Evolutionary conservation across 1,140 invertebrate species (phyloP).

Genomic region (Halesus radiatus): DNA sequence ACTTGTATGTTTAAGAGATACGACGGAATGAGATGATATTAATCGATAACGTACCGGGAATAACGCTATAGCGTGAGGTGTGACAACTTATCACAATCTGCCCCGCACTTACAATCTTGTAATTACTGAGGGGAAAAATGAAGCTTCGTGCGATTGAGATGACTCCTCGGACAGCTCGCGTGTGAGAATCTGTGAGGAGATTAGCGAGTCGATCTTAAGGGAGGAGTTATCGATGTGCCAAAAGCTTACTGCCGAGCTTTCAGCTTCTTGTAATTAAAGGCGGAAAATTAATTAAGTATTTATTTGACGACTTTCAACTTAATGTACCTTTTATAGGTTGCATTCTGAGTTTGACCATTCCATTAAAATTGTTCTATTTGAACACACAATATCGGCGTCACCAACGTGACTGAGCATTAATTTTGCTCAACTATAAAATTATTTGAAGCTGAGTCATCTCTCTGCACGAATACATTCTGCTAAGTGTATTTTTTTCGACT

Average conservation of each 20-base stretch:
- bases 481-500: too few relatives aligned
- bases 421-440: too few relatives aligned
- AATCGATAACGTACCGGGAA: constrained; percentile 28
- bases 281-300: background rate
- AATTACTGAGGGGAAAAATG: constrained; percentile 45
- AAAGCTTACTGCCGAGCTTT: background rate
- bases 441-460: too few relatives aligned
- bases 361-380: too few relatives aligned
- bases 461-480: too few relatives aligned
- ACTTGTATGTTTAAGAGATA: background rate
- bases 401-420: too few relatives aligned
- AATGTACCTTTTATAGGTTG: too few relatives aligned
- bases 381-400: too few relatives aligned
- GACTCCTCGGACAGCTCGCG: constrained; percentile 1
- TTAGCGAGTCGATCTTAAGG: background rate
- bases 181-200: background rate
- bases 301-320: background rate
- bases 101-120: constrained; percentile 37
- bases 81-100: constrained; percentile 45
- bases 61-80: constrained; percentile 37
- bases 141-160: background rate
- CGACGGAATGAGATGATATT: background rate
- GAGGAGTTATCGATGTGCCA: background rate
- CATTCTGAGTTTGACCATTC: too few relatives aligned
- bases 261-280: background rate